phyloP scores from a whole-genome alignment of 2,113 vertebrate genomes.

The Mastomys natalensis region DNA sequence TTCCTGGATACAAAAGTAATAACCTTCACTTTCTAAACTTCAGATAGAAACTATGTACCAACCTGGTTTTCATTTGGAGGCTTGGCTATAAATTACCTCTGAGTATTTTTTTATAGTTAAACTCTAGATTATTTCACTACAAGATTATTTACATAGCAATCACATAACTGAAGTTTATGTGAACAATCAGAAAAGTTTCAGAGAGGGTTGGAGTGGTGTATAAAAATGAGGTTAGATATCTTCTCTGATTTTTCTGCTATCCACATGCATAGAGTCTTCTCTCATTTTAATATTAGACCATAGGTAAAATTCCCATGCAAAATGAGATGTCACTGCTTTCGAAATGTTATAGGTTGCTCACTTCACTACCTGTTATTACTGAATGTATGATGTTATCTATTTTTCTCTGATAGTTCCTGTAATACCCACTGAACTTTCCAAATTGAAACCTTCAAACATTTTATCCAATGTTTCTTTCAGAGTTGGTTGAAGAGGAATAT shows the following conservation, averaged over 20 bases:
- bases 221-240: background rate
- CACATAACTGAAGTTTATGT: background rate
- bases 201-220: fast-evolving
- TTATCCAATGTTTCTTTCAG: background rate
- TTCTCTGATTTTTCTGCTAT: background rate
- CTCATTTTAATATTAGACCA: constrained; percentile 5
- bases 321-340: background rate
- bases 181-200: background rate
- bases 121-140: background rate
- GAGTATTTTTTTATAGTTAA: background rate
- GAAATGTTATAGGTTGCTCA: background rate
- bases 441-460: constrained; percentile 34
- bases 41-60: background rate
- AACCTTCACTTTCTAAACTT: background rate
- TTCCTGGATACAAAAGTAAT: background rate
- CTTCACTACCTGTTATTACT: background rate
- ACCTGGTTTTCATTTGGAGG: background rate
- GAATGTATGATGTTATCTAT: background rate
- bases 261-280: background rate
- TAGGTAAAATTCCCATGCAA: background rate
- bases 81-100: background rate
- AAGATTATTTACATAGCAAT: background rate
- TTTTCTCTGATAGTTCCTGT: background rate
- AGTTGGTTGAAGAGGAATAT: background rate
- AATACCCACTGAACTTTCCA: background rate